These are phyloP conservation scores for Drosophila melanosoma DNA, from an alignment of 2,888 invertebrate genomes.

Conservation along the genomic window DNA sequence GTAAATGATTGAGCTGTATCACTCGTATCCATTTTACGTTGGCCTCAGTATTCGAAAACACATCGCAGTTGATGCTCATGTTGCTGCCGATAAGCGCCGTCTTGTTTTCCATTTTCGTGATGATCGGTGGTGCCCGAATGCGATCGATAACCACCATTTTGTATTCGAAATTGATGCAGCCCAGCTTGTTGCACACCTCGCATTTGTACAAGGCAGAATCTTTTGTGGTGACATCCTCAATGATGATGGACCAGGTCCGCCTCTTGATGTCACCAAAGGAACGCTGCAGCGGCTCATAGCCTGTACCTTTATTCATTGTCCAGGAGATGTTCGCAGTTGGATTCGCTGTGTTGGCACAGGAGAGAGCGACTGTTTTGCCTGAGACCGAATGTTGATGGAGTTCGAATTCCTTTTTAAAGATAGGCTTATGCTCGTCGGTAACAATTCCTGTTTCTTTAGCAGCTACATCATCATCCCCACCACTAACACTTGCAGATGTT, in stretches of 20 bases:
- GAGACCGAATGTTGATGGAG: slow-evolving; percentile 86
- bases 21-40: slow-evolving; percentile 91
- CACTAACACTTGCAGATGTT: slow-evolving; percentile 10
- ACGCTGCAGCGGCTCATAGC: slow-evolving; percentile 87
- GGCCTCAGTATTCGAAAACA: slow-evolving; percentile 93
- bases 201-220: slow-evolving; percentile 97
- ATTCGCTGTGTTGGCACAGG: slow-evolving; percentile 89
- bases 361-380: slow-evolving; percentile 88
- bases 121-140: slow-evolving; percentile 93
- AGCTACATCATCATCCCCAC: slow-evolving; percentile 13
- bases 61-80: slow-evolving; percentile 91
- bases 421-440: slow-evolving; percentile 28
- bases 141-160: slow-evolving; percentile 91
- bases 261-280: slow-evolving; percentile 88
- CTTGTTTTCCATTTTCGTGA: slow-evolving; percentile 92
- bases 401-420: slow-evolving; percentile 19
- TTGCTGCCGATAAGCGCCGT: slow-evolving; percentile 91
- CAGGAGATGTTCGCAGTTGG: slow-evolving; percentile 94
- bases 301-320: slow-evolving; percentile 89
- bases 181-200: slow-evolving; percentile 91
- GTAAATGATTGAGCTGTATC: slow-evolving; percentile 54
- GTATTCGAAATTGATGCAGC: slow-evolving; percentile 91
- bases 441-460: slow-evolving; percentile 23
- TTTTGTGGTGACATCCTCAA: slow-evolving; percentile 92
- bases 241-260: slow-evolving; percentile 89